A percentile compares a stretch with the other conserved stretches of the same genome.
Conservation (phyloP, 2,888 invertebrate species). For the Cheilosia pagana region DNA sequence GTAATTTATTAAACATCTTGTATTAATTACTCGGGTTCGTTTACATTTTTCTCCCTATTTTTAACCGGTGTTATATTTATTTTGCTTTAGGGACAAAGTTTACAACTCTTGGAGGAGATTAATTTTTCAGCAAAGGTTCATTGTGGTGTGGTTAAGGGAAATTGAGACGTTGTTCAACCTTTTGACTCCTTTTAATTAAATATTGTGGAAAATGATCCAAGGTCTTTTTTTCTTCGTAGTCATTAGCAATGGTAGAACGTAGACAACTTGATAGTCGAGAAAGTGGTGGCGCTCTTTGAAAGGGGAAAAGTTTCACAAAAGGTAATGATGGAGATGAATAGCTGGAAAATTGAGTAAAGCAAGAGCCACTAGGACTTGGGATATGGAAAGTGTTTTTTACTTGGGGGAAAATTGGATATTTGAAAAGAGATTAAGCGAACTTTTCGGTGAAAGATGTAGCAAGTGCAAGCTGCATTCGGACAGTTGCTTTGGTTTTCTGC, state of each 20-base stretch:
- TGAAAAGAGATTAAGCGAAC: too few relatives aligned
- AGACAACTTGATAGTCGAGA: too few relatives aligned
- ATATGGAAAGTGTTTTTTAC: neutral
- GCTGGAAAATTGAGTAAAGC: conserved; percentile 28
- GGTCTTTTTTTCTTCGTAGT: conserved; percentile 8
- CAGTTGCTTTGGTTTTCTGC: too few relatives aligned
- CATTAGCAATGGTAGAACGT: conserved; percentile 4
- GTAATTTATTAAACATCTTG: too few relatives aligned
- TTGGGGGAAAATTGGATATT: too few relatives aligned
- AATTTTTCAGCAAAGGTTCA: neutral
- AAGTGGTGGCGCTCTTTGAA: too few relatives aligned
- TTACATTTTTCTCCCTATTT: neutral
- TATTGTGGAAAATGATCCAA: neutral
- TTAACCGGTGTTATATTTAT: neutral
- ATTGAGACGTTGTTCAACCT: neutral
- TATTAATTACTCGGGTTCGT: too few relatives aligned
- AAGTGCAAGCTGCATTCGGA: too few relatives aligned
- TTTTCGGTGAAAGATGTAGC: too few relatives aligned
- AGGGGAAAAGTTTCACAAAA: too few relatives aligned
- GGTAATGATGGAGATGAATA: conserved; percentile 26
- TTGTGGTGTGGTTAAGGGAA: neutral
- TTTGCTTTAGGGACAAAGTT: neutral
- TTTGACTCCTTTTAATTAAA: conserved; percentile 1
- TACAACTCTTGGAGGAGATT: neutral
- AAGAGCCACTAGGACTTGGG: neutral